A percentile compares a stretch with the other conserved stretches of the same genome.
Evolutionary conservation across 2,113 vertebrate genomes (phyloP).

Genomic region (Herpetotheres cachinnans): DNA sequence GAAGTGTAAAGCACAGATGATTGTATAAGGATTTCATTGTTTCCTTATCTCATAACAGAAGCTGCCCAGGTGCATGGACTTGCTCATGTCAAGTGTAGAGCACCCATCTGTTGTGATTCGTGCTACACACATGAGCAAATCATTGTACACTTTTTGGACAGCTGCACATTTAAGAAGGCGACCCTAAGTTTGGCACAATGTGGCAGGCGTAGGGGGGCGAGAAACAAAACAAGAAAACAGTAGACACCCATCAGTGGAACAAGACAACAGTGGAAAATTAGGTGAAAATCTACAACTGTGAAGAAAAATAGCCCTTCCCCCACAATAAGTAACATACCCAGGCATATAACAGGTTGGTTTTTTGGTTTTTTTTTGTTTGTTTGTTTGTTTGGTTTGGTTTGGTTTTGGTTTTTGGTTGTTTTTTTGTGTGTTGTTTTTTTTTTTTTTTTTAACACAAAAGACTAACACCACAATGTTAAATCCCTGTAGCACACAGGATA

Average conservation of each 20-base stretch:
- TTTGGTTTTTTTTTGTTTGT: no score
- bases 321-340: background rate
- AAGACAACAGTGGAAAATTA: background rate
- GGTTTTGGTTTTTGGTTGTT: no score
- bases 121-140: background rate
- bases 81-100: background rate
- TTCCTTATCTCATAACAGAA: background rate
- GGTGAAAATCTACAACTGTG: background rate
- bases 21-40: background rate
- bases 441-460: background rate
- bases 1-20: background rate
- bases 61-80: rapidly evolving
- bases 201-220: rapidly evolving
- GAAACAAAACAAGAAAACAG: background rate
- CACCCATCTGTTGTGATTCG: background rate
- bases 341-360: background rate
- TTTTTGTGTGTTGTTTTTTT: no score
- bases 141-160: background rate
- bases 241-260: background rate
- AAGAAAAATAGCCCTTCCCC: background rate
- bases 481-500: no score
- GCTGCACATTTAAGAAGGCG: background rate
- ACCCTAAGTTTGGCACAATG: background rate
- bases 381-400: no score
- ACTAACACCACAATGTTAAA: background rate